Base-by-base conservation (phyloP, 2,797 vertebrate genomes). In the Natrix natrix region DNA sequence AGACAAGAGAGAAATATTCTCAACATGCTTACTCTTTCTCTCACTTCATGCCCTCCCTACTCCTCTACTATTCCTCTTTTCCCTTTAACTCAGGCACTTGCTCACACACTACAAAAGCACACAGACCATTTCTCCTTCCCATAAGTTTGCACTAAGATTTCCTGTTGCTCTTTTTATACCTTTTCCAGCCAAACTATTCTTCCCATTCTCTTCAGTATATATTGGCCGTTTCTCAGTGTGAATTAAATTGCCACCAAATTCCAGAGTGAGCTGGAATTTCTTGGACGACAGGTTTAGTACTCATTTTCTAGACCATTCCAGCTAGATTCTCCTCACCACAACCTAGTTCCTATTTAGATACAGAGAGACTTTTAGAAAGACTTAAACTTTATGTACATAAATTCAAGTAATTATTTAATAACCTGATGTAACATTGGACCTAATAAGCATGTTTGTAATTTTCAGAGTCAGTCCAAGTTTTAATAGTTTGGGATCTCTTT, bases 1-100 rank as follows among this genome's bases (percentile, higher is more conserved):
- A 96, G 95, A 95, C 87, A 92, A 86, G 61, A 95, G n/a, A 74
- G 3, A 43, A 32, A 32, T 78, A 43, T 48, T 83, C 4, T 78
- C 43, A 83, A 83, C 37, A 83, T 24, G 78, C 78, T 83, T 24
- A 24, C 10, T 24, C 37, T 43, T 48, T 83, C 37, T 48, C 1
- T 48, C 43, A 83, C 37, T 83, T 83, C 8, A 83, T 83, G 37
- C 37, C 20, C 0, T 83, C 74, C 20, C 4, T 83, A 48, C 32
- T 78, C 16, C 48, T 52, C 48, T 52, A 78, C 20, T 13, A 83
- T 4, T 48, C 4, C 4, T 48, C 37, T 83, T 83, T 83, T 20
- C 10, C 37, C 10, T 83, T 83, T 83, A 83, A 83, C 43, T 24
- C 22, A 48, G 37, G 8, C 22, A 83, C 22, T 83, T 24, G 10